Evolutionary conservation across 2,113 vertebrate genomes (phyloP), one percentile per base, ranked within the genome.

Genomic region (Telmatochromis sp.): DNA sequence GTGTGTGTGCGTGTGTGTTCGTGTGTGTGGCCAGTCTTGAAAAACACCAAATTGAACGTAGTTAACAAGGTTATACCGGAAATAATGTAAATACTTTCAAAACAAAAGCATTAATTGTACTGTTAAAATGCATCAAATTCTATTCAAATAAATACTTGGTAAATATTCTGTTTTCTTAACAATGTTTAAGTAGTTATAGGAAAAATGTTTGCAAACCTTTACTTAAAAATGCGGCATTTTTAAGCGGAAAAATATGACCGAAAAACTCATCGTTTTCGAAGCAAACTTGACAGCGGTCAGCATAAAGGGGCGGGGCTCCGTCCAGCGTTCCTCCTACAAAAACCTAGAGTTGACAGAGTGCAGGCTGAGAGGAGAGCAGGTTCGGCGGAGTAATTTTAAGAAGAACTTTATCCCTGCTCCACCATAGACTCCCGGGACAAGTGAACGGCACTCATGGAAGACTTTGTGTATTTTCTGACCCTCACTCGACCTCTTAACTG

Each of bases 281-380:
- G 45, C 3, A 60, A 54, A 55, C 84, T 83, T 95, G 19, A 92
- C 88, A 47, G 11, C 82, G 90, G 87, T 89, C 65, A 83, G 26
- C 3, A 12, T 10, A 88, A 92, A 92, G 86, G 92, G 96, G 95
- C 87, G 63, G 94, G 92, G 73, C 93, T 40, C 84, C 40, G 63
- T 87, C 78, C 86, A 86, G 82, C 84, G 73, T 86, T 94, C 91
- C 89, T 83, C 92, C 90, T 95, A 95, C 93, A 96, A 96, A 96
- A 95, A 15, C 88, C 89, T 65, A 14, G 83, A 91, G 54, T 65
- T 87, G 84, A 91, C 83, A 87, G 87, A 85, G 82, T 55, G 63
- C 79, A 91, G 15, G 71, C 35, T 51, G 65, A 81, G 91, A 53
- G 31, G 33, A 80, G 82, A 84, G 13, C 23, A 8, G 10, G 7